A percentile compares a stretch with the other conserved stretches of the same genome.
Conservation (phyloP, 2,797 vertebrate genomes). For the Rhincodon typus region DNA sequence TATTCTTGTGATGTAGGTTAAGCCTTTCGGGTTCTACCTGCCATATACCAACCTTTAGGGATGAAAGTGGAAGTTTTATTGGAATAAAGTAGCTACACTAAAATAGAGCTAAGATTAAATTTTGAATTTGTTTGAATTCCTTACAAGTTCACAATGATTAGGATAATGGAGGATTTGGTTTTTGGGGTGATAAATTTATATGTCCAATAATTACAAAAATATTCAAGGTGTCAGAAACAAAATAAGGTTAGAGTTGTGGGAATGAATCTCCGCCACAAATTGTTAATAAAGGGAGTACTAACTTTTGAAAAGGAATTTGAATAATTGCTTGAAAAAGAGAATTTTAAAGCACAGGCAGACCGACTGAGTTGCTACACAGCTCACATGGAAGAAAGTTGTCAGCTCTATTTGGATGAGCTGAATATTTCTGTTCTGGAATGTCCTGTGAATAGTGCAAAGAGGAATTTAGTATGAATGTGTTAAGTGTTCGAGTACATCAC, state of each 20-base stretch:
- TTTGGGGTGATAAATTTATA: neutral
- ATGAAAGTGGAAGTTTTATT: neutral
- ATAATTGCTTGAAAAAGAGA: no score
- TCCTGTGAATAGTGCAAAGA: neutral
- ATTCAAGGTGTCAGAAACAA: neutral
- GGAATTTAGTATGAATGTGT: slow-evolving; percentile 23
- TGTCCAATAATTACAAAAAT: neutral
- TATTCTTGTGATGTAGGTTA: no score
- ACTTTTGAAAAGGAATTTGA: neutral
- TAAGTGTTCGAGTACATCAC: neutral
- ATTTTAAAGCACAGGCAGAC: neutral
- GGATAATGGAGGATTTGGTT: neutral
- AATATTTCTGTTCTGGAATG: neutral
- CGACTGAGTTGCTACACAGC: neutral
- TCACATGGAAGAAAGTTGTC: neutral
- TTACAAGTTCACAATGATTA: neutral
- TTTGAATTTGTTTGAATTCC: neutral
- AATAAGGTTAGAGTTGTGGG: neutral
- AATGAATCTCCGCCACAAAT: neutral
- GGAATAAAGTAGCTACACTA: neutral
- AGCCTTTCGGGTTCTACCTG: no score
- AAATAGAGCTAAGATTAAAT: neutral
- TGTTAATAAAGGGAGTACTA: neutral
- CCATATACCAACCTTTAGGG: neutral
- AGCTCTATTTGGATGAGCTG: neutral